These are phyloP conservation scores for Magallana nippona DNA, from an alignment of 2,888 invertebrate species.

Conservation along the genomic window DNA sequence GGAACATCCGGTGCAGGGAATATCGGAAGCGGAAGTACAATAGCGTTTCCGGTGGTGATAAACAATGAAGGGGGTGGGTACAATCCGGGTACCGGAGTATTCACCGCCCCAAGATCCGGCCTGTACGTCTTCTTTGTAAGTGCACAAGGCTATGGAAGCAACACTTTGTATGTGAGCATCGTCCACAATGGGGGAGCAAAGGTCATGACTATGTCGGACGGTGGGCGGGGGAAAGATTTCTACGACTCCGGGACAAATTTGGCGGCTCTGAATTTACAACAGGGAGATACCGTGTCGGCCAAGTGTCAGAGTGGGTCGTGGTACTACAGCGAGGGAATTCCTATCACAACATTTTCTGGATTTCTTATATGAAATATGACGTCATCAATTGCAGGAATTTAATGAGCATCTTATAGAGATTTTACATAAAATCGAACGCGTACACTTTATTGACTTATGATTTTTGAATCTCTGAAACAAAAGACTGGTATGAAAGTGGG, in stretches of 20 bases:
- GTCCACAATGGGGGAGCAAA: background rate
- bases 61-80: constrained; percentile 2
- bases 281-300: background rate
- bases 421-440: no score
- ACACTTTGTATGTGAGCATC: background rate
- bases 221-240: background rate
- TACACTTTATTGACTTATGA: no score
- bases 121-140: constrained; percentile 1
- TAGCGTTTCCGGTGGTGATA: constrained; percentile 2
- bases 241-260: background rate
- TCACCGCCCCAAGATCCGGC: background rate
- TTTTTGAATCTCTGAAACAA: no score
- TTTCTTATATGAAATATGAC: no score
- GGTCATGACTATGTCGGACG: background rate
- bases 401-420: no score
- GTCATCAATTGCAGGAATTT: no score
- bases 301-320: no score
- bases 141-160: background rate
- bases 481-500: no score
- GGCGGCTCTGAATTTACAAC: background rate
- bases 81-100: constrained; percentile 5
- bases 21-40: background rate
- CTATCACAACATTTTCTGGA: no score
- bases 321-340: no score
- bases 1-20: background rate